A percentile compares a stretch with the other conserved stretches of the same genome.
phyloP scores from a whole-genome alignment of 2,888 invertebrate genomes.

The Yponomeuta malinellus region DNA sequence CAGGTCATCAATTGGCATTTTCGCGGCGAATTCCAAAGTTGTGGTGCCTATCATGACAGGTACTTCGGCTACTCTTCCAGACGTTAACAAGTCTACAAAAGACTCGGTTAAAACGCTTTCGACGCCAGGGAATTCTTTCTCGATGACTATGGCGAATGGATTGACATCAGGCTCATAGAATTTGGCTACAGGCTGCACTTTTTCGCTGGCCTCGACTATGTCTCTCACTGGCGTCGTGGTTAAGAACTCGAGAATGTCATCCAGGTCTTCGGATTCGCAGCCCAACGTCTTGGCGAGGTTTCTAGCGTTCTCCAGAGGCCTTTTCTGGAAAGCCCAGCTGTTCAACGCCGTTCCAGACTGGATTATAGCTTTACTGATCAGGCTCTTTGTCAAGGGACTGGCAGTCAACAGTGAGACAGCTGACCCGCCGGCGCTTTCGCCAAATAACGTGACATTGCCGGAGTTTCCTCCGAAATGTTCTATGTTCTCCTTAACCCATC shows the following conservation, averaged over 20 bases:
- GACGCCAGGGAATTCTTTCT: conserved; percentile 57
- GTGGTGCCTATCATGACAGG: conserved; percentile 59
- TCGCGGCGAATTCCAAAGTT: conserved; percentile 42
- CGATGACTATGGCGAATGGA: conserved; percentile 44
- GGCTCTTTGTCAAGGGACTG: conserved; percentile 49
- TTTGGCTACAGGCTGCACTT: conserved; percentile 25
- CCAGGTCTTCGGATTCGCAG: conserved; percentile 46
- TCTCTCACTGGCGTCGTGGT: conserved; percentile 50
- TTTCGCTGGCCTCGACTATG: conserved; percentile 44
- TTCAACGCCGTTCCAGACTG: conserved; percentile 53
- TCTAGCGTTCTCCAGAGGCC: conserved; percentile 50
- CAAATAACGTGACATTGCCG: conserved; percentile 59
- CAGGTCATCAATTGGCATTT: conserved; percentile 41
- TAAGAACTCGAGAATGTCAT: conserved; percentile 56
- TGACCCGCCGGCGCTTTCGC: conserved; percentile 54
- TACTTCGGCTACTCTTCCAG: conserved; percentile 51
- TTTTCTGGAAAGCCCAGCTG: conserved; percentile 40
- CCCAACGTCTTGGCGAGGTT: conserved; percentile 45
- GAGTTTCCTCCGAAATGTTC: conserved; percentile 61
- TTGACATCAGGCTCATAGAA: conserved; percentile 25
- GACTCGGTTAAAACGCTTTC: conserved; percentile 53
- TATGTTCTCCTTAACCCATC: conserved; percentile 62
- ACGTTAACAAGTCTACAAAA: conserved; percentile 49
- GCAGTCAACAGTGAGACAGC: conserved; percentile 47
- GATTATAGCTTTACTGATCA: conserved; percentile 54